phyloP scores from a whole-genome alignment of 1,140 invertebrate species.

The Drosophila ogumai region DNA sequence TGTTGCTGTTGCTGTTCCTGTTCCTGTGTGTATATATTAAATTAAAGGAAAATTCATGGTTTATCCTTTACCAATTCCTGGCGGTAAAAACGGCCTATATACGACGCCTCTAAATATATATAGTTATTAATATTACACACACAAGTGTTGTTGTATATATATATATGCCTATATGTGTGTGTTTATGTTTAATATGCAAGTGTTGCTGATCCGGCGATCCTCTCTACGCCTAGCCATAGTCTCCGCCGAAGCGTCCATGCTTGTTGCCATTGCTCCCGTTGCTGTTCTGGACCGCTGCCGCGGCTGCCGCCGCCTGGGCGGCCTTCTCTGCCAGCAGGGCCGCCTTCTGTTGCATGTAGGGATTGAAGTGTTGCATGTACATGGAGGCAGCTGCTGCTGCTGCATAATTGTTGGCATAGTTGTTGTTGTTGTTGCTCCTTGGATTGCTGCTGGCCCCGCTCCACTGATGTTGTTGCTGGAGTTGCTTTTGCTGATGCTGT shows the following conservation, averaged over 20 bases:
- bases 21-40: conserved; percentile 48
- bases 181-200: conserved; percentile 68
- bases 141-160: conserved; percentile 12
- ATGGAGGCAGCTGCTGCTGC: conserved; percentile 72
- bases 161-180: conserved; percentile 40
- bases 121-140: conserved; percentile 43
- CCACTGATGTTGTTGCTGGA: conserved; percentile 50
- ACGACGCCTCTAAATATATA: conserved; percentile 61
- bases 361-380: conserved; percentile 81
- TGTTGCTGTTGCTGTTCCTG: conserved; percentile 68
- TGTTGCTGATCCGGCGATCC: conserved; percentile 7
- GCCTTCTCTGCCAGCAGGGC: conserved; percentile 69
- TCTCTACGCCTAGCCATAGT: conserved; percentile 58
- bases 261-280: conserved; percentile 46
- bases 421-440: conserved; percentile 51
- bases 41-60: conserved; percentile 58
- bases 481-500: conserved; percentile 26
- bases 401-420: conserved; percentile 70
- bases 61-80: conserved; percentile 74
- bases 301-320: conserved; percentile 58
- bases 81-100: conserved; percentile 71
- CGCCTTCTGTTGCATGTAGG: conserved; percentile 75
- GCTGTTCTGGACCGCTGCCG: conserved; percentile 42
- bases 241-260: conserved; percentile 68
- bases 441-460: conserved; percentile 37